A percentile compares a stretch with the other conserved stretches of the same genome.
Conservation (phyloP, 2,113 vertebrate species). For the Rutilus rutilus region DNA sequence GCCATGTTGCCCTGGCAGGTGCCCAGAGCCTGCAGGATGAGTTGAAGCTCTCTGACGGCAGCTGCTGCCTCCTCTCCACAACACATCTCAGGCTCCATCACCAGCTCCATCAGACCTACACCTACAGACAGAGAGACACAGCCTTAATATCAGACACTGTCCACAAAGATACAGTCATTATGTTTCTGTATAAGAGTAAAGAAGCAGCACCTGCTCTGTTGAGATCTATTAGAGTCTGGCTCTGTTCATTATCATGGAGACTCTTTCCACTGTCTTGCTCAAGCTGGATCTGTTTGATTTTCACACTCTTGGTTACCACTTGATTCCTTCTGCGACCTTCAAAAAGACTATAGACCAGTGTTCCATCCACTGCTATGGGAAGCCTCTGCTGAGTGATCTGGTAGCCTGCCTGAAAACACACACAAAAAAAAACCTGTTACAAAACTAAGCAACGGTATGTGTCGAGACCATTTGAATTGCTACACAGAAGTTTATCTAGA, state of each 20-base stretch:
- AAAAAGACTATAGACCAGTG: conserved; percentile 79
- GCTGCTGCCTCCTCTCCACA: conserved; percentile 94
- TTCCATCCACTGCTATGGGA: conserved; percentile 88
- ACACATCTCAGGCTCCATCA: conserved; percentile 97
- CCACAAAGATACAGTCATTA: not conserved
- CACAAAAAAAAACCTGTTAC: conserved; percentile 28
- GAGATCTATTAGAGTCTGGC: conserved; percentile 91
- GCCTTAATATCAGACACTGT: not conserved
- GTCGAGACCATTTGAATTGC: not conserved
- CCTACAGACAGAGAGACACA: conserved; percentile 72
- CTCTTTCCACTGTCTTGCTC: conserved; percentile 99
- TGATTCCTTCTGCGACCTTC: conserved; percentile 74
- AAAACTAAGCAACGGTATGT: not conserved
- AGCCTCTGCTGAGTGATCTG: conserved; percentile 96
- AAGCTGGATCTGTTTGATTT: conserved; percentile 94
- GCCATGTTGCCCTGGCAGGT: conserved; percentile 97
- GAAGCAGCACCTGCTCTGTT: conserved; percentile 89
- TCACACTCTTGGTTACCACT: conserved; percentile 79
- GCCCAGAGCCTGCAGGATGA: conserved; percentile 92
- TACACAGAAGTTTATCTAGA: not conserved
- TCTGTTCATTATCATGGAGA: conserved; percentile 85
- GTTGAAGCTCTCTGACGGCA: conserved; percentile 92
- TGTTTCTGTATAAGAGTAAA: conserved; percentile 9
- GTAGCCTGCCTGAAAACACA: conserved; percentile 88
- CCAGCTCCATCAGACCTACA: conserved; percentile 95